phyloP scores from a whole-genome alignment of 2,888 invertebrate genomes.

The Hololepta plana region DNA sequence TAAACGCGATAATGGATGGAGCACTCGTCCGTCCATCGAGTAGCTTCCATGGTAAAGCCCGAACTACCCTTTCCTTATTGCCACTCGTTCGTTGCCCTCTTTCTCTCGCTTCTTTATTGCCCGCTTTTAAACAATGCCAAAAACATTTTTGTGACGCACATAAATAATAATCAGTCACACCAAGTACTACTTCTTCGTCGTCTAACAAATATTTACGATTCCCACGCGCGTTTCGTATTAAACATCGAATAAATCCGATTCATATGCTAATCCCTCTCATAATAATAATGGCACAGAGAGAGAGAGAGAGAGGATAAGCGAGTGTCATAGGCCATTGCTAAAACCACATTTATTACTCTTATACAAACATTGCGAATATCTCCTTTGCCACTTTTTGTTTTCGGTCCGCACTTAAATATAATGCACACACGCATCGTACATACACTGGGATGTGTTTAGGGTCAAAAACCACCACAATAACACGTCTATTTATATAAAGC shows the following conservation, averaged over 20 bases:
- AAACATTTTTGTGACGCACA: constrained; percentile 18
- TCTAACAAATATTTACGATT: constrained; percentile 24
- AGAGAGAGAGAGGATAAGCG: too few species aligned
- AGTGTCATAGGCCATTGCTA: constrained; percentile 24
- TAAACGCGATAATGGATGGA: constrained; percentile 4
- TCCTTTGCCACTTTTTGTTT: too few species aligned
- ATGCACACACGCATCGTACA: too few species aligned
- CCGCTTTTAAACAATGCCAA: constrained; percentile 19
- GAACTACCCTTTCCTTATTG: constrained; percentile 11
- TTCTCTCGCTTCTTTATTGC: too few species aligned
- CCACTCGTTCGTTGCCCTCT: constrained; percentile 10
- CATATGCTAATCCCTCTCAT: constrained; percentile 24
- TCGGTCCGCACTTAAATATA: too few species aligned
- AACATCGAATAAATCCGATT: constrained; percentile 29
- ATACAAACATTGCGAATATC: constrained; percentile 22
- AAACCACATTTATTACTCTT: constrained; percentile 27
- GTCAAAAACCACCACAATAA: too few species aligned
- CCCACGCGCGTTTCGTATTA: constrained; percentile 25
- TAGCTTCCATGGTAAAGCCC: too few species aligned
- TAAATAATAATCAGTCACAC: constrained; percentile 25
- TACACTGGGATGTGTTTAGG: too few species aligned
- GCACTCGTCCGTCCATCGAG: too few species aligned
- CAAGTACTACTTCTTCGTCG: constrained; percentile 3
- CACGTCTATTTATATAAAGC: too few species aligned
- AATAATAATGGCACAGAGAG: too few species aligned